These are phyloP conservation scores for Sitta europaea DNA, from an alignment of 2,113 vertebrate genomes.

Conservation along the genomic window DNA sequence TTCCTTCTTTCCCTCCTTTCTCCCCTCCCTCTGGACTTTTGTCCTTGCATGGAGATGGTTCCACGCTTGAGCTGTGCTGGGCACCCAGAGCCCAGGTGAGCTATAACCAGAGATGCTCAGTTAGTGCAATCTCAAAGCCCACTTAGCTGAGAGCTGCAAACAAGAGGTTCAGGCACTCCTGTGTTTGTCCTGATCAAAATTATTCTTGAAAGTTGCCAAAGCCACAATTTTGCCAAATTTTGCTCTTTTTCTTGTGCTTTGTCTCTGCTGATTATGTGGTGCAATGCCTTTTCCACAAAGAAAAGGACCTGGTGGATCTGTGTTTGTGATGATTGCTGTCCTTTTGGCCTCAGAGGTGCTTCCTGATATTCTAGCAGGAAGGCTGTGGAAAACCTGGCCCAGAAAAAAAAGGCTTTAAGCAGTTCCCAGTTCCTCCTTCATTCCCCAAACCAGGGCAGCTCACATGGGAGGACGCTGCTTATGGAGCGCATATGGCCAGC, in stretches of 20 bases:
- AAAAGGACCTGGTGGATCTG: not conserved
- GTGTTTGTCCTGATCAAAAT: not conserved
- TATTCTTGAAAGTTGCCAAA: not conserved
- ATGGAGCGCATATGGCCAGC: not conserved
- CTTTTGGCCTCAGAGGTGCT: not conserved
- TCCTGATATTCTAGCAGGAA: not conserved
- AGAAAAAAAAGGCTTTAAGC: not conserved
- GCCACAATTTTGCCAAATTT: not conserved
- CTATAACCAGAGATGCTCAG: not conserved
- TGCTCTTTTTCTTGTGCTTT: not conserved
- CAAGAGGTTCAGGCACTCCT: not conserved
- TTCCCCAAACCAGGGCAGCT: not conserved
- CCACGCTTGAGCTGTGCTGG: rapidly evolving
- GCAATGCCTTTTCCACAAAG: not conserved
- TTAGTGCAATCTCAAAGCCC: not conserved
- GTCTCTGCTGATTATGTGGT: not conserved
- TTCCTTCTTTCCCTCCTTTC: not conserved
- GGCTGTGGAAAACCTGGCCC: not conserved
- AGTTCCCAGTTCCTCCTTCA: not conserved
- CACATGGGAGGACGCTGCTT: not conserved
- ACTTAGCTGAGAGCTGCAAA: not conserved
- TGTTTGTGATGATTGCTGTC: not conserved
- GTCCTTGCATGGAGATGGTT: not conserved
- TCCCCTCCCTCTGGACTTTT: not conserved
- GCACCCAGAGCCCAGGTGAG: not conserved